Percentiles rank a stretch among this genome's conserved stretches.
Evolutionary conservation across 2,113 vertebrate species (phyloP).

Genomic region (Jaculus jaculus): DNA sequence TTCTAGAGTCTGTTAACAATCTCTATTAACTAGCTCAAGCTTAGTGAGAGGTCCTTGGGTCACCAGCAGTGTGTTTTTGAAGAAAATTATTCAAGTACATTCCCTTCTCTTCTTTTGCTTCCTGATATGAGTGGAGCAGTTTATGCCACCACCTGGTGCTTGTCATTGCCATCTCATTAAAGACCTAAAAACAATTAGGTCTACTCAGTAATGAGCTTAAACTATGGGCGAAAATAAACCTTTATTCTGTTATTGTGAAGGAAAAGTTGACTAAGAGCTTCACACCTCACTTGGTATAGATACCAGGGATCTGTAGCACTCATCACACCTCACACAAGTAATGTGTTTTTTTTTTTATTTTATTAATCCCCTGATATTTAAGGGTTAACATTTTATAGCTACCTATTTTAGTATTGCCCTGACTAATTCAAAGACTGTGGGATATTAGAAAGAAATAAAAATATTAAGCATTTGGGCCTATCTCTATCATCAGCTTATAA

Average conservation of each 20-base stretch:
- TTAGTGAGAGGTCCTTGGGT: background rate
- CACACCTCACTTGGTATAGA: background rate
- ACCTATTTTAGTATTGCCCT: background rate
- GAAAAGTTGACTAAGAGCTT: background rate
- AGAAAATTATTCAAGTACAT: too few relatives aligned
- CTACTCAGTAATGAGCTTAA: background rate
- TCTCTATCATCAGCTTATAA: background rate
- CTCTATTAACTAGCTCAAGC: background rate
- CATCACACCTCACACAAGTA: background rate
- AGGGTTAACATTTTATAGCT: background rate
- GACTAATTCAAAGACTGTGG: background rate
- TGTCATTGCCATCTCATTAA: background rate
- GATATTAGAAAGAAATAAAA: background rate
- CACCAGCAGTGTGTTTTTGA: background rate
- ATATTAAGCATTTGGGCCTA: background rate
- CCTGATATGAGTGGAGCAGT: background rate
- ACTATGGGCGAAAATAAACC: background rate
- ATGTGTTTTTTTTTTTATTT: too few relatives aligned
- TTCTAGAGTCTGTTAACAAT: too few relatives aligned
- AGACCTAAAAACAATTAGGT: background rate
- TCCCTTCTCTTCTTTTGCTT: background rate
- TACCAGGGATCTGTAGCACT: background rate
- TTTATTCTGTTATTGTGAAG: background rate
- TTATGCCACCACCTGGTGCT: background rate
- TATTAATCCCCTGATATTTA: background rate